Percentiles rank a stretch among this genome's conserved stretches.
phyloP scores from a whole-genome alignment of 2,113 vertebrate genomes.

The Chaetura pelagica region DNA sequence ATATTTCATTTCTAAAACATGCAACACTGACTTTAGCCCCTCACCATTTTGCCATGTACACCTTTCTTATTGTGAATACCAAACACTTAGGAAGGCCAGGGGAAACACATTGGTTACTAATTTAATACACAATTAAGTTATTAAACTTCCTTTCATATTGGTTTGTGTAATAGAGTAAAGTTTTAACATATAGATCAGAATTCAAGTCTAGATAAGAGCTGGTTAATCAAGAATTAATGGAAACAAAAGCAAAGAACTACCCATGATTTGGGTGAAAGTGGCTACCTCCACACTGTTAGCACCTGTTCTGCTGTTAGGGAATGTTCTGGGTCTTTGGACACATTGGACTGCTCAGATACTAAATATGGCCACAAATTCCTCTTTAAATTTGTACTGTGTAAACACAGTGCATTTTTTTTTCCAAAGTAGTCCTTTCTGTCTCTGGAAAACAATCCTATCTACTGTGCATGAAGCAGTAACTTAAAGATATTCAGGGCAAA shows the following conservation, averaged over 20 bases:
- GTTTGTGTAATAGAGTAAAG: not conserved
- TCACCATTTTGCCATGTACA: not conserved
- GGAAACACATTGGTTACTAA: rapidly evolving
- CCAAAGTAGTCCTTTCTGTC: not conserved
- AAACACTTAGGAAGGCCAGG: not conserved
- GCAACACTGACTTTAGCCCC: not conserved
- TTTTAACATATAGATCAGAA: not conserved
- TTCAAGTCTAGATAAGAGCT: not conserved
- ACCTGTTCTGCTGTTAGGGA: not conserved
- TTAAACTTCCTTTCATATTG: not conserved
- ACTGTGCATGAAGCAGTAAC: not conserved
- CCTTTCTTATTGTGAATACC: not conserved
- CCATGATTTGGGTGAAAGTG: not conserved
- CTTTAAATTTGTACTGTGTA: not conserved
- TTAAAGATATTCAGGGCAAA: not conserved
- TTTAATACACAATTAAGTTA: not conserved
- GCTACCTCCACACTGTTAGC: not conserved
- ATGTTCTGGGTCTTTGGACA: not conserved
- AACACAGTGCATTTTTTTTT: not conserved
- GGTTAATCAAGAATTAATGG: not conserved
- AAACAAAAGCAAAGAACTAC: not conserved
- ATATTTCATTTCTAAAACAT: not conserved
- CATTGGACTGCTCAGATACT: not conserved
- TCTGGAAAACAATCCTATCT: not conserved
- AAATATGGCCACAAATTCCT: not conserved